A percentile compares a stretch with the other conserved stretches of the same genome.
These are phyloP conservation scores for Eublepharis macularius DNA, from an alignment of 2,113 vertebrate species.

Conservation along the genomic window DNA sequence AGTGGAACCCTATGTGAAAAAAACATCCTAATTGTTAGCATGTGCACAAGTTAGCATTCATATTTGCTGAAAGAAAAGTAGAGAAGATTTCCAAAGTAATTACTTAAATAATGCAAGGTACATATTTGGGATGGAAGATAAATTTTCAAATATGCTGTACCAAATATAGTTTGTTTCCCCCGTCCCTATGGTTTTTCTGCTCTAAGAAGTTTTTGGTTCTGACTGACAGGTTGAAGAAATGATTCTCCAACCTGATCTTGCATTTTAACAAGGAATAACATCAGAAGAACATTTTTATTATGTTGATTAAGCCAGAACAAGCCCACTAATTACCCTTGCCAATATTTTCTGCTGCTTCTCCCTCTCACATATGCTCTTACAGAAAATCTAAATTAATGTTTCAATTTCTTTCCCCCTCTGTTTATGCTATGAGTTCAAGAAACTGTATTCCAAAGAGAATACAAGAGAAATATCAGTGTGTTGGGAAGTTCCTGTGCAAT, in stretches of 20 bases:
- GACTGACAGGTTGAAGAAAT: neutral
- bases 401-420: neutral
- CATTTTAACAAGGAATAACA: neutral
- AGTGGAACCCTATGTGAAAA: neutral
- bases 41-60: neutral
- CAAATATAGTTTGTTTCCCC: too few species aligned
- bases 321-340: neutral
- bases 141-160: neutral
- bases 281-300: neutral
- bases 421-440: neutral
- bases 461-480: neutral
- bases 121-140: accelerated
- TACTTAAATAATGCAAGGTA: neutral
- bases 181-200: neutral
- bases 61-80: accelerated
- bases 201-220: neutral
- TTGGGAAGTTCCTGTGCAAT: too few species aligned
- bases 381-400: neutral
- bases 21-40: neutral
- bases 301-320: slow-evolving; percentile 38
- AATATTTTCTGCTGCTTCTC: neutral
- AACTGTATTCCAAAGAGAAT: neutral
- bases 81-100: neutral
- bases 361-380: neutral
- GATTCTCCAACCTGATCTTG: neutral